These are phyloP conservation scores for Chaetodon trifascialis DNA, from an alignment of 2,113 vertebrate species.

Conservation along the genomic window DNA sequence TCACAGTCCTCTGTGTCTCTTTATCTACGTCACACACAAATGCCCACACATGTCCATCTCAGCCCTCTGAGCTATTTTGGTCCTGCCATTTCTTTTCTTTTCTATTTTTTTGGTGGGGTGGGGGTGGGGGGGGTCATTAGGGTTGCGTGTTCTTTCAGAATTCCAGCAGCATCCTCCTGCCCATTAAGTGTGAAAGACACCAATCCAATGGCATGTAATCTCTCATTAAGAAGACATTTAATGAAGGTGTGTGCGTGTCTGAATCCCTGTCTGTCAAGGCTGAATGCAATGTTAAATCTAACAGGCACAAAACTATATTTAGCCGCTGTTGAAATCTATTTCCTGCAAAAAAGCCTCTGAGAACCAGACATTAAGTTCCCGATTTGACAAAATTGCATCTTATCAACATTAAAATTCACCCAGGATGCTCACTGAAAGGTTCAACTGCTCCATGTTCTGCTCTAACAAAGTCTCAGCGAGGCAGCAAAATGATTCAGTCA, in stretches of 20 bases:
- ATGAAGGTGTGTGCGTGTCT: neutral
- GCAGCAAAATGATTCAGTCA: neutral
- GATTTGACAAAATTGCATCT: neutral
- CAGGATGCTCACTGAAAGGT: neutral
- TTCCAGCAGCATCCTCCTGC: constrained; percentile 2
- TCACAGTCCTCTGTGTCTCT: neutral
- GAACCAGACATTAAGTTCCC: neutral
- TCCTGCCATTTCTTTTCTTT: neutral
- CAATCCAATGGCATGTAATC: constrained; percentile 27
- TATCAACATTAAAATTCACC: neutral
- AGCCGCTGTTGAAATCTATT: neutral
- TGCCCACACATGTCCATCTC: neutral
- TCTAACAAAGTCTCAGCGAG: neutral
- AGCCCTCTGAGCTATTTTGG: constrained; percentile 15
- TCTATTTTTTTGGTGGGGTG: neutral
- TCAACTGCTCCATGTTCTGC: neutral
- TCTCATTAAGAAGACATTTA: constrained; percentile 29
- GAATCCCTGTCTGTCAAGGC: constrained; percentile 9
- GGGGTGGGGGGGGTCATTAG: neutral
- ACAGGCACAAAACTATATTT: neutral
- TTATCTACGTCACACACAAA: constrained; percentile 20
- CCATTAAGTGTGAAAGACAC: constrained; percentile 38
- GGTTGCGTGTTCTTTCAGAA: constrained; percentile 1
- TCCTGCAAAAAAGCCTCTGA: neutral
- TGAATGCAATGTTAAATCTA: neutral